phyloP scores from a whole-genome alignment of 1,140 invertebrate species.

The Cydia amplana region DNA sequence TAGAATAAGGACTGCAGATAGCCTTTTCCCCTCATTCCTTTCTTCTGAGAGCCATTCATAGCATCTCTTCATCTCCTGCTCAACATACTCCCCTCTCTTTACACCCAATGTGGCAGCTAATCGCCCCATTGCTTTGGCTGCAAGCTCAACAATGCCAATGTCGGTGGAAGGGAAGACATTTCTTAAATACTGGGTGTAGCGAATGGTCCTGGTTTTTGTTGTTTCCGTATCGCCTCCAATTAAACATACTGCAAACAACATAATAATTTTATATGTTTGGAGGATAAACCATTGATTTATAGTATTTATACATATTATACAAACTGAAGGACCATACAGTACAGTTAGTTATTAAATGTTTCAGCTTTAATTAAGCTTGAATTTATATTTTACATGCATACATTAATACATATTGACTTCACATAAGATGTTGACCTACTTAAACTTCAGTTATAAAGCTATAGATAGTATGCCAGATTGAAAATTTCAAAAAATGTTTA shows the following conservation, averaged over 20 bases:
- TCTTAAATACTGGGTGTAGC: constrained; percentile 95
- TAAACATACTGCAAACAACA: constrained; percentile 86
- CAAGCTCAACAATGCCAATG: constrained; percentile 94
- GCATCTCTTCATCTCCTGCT: constrained; percentile 95
- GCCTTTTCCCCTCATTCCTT: constrained; percentile 92
- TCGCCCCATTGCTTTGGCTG: constrained; percentile 96
- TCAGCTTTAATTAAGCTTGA: too few relatives aligned
- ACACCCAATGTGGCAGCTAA: constrained; percentile 94
- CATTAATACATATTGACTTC: too few relatives aligned
- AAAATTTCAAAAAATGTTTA: too few relatives aligned
- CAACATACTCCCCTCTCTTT: constrained; percentile 95
- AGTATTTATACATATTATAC: too few relatives aligned
- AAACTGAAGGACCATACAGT: too few relatives aligned
- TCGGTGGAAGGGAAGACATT: constrained; percentile 94
- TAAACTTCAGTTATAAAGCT: too few relatives aligned
- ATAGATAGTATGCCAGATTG: too few relatives aligned
- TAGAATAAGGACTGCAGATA: constrained; percentile 95
- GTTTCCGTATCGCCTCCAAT: constrained; percentile 95
- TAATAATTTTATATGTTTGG: background rate
- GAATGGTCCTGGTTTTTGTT: constrained; percentile 90
- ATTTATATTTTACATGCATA: too few relatives aligned
- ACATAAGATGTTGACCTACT: too few relatives aligned
- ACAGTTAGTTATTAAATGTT: too few relatives aligned
- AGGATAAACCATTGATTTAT: too few relatives aligned
- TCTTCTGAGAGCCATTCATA: constrained; percentile 96